phyloP scores from a whole-genome alignment of 2,113 vertebrate genomes.

The Embiotoca jacksoni region DNA sequence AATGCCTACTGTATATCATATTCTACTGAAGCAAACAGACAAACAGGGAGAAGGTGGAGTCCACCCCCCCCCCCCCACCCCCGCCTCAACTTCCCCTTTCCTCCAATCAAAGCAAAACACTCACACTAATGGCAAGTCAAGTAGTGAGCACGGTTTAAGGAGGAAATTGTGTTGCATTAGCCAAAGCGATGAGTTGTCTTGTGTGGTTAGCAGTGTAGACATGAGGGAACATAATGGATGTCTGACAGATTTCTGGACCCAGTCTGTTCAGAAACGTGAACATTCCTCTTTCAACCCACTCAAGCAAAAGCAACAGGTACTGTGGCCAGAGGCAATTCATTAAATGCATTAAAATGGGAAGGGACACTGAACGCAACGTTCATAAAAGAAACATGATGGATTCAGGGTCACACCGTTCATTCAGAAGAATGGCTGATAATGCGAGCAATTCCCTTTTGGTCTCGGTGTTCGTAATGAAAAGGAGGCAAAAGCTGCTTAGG shows the following conservation, averaged over 20 bases:
- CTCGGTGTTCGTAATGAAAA: slow-evolving; percentile 6
- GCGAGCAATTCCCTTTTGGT: not conserved
- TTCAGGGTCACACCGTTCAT: not conserved
- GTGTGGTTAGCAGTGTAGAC: slow-evolving; percentile 27
- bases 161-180: slow-evolving; percentile 66
- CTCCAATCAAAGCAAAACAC: slow-evolving; percentile 56
- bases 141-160: slow-evolving; percentile 23
- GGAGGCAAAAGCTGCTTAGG: slow-evolving; percentile 24
- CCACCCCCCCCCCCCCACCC: not conserved
- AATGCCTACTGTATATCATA: slow-evolving; percentile 10
- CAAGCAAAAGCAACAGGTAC: slow-evolving; percentile 51
- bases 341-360: slow-evolving; percentile 13
- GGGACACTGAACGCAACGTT: not conserved
- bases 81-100: slow-evolving; percentile 18
- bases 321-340: slow-evolving; percentile 3
- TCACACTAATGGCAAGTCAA: slow-evolving; percentile 62
- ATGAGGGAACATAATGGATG: slow-evolving; percentile 40
- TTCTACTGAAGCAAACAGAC: slow-evolving; percentile 9
- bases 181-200: slow-evolving; percentile 37
- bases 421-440: slow-evolving; percentile 9
- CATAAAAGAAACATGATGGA: not conserved
- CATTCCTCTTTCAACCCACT: slow-evolving; percentile 4
- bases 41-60: slow-evolving; percentile 8
- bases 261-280: not conserved
- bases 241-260: slow-evolving; percentile 20